A percentile compares a stretch with the other conserved stretches of the same genome.
Evolutionary conservation across 1,140 invertebrate genomes (phyloP).

Genomic region (Patella vulgata): DNA sequence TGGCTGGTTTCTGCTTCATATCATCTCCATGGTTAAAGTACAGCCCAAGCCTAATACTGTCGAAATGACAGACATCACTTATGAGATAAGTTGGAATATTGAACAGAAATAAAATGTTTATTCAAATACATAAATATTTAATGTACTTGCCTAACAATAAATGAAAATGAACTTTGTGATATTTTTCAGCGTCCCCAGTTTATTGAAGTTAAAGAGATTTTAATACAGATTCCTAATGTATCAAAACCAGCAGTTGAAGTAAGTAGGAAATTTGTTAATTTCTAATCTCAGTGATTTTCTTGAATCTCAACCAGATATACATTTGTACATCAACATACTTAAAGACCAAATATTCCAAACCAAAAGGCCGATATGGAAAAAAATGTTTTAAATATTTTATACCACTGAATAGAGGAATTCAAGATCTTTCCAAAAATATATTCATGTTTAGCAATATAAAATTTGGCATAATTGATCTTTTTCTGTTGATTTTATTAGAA

Average conservation of each 20-base stretch:
- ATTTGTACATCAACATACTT: background rate
- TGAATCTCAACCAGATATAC: constrained; percentile 55
- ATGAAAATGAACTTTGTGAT: constrained; percentile 65
- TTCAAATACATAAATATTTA: no score
- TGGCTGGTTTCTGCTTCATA: no score
- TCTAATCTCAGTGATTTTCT: constrained; percentile 16
- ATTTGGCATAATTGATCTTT: background rate
- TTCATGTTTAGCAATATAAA: background rate
- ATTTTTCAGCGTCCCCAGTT: constrained; percentile 45
- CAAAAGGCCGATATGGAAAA: background rate
- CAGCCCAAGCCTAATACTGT: no score
- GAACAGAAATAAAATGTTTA: no score
- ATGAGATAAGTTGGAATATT: no score
- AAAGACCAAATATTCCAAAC: background rate
- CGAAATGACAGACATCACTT: no score
- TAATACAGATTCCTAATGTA: constrained; percentile 50
- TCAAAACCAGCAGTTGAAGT: constrained; percentile 48
- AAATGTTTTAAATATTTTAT: background rate
- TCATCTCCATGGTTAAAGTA: no score
- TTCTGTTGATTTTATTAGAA: background rate
- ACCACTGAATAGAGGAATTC: no score
- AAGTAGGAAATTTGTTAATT: constrained; percentile 16
- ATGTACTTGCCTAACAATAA: no score
- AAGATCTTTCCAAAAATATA: no score
- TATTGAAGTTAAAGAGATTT: constrained; percentile 33